These are phyloP conservation scores for Agelas oroides DNA, from an alignment of 37 sponge, comb jelly and placozoan genomes.

Conservation along the genomic window DNA sequence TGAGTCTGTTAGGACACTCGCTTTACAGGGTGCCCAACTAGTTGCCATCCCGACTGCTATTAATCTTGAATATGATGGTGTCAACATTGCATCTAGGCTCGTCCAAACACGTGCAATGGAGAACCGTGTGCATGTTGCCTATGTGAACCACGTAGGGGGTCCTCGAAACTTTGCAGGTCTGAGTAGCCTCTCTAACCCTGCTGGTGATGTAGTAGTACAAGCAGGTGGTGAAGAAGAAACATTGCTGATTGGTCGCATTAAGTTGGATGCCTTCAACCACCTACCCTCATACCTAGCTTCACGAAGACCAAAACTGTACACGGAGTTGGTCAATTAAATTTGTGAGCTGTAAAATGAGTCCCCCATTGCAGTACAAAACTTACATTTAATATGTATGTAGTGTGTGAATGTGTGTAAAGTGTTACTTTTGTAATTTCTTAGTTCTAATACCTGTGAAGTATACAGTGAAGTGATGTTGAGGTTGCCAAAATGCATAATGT, in stretches of 20 bases:
- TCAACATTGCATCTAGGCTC: background rate
- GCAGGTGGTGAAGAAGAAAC: conserved; percentile 16
- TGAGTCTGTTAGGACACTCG: conserved; percentile 46
- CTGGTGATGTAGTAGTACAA: conserved; percentile 26
- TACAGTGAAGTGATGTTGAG: no score
- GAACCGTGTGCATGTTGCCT: conserved; percentile 54
- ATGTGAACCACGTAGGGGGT: conserved; percentile 48
- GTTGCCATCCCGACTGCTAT: conserved; percentile 47
- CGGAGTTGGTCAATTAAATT: background rate
- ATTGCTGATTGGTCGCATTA: conserved; percentile 24
- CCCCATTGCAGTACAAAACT: no score
- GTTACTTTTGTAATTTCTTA: no score
- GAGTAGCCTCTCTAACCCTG: conserved; percentile 12
- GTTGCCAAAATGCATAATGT: no score
- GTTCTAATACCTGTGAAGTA: no score
- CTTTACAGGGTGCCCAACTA: conserved; percentile 47
- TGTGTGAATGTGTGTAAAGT: no score
- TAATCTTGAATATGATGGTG: background rate
- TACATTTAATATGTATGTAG: no score
- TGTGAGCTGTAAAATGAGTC: no score
- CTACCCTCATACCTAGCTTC: background rate
- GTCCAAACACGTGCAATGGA: conserved; percentile 42
- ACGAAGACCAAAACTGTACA: conserved; percentile 51
- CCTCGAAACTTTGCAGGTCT: conserved; percentile 14
- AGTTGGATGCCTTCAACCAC: background rate